Evolutionary conservation across 2,888 invertebrate genomes (phyloP), one percentile per base, ranked within the genome.

Genomic region (Eupeodes luniger): DNA sequence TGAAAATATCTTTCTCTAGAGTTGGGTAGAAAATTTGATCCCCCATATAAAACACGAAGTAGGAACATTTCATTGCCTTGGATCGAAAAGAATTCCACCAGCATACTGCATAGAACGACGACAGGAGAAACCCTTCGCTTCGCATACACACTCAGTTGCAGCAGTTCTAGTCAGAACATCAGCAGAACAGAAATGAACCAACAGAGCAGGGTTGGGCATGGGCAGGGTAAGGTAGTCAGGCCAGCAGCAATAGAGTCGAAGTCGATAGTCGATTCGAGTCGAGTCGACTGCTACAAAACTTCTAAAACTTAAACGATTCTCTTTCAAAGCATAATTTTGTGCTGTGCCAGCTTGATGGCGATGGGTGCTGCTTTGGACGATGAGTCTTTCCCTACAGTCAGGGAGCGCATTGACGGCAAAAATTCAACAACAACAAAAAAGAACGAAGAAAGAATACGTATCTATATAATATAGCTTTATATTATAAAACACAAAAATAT

Each of bases 241-340:
- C 34, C 59, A 34, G 3, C 59, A 59, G 34, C 27, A 27, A 7
- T n/a, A 67, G 55, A 70, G 53, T 55, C 70, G 44, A 70, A 62
- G 16, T 62, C 36, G 61, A 61, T 61, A n/a, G 40, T 62, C 36
- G 61, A 61, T 40, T 19, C 19, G 19, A 34, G 40, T 34, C 57
- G 57, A 40, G 40, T 40, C 40, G 40, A 55, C 62, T 62, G 62
- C 67, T 61, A 75, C 61, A 79, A 80, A 78, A 86, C 82, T 81
- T 81, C 83, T 80, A 53, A 83, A 76, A 72, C 64, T 70, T 59
- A 80, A 86, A 57, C 59, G 80, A 83, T 84, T 87, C 87, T 84
- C 87, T 87, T 87, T 87, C 84, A 61, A 82, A 67, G 74, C 69
- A 84, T 61, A 70, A 81, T 74, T 40, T 66, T 87, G 80, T 80